Conservation (phyloP, 2,113 vertebrate species). For the Corythornis madagascariensis region DNA sequence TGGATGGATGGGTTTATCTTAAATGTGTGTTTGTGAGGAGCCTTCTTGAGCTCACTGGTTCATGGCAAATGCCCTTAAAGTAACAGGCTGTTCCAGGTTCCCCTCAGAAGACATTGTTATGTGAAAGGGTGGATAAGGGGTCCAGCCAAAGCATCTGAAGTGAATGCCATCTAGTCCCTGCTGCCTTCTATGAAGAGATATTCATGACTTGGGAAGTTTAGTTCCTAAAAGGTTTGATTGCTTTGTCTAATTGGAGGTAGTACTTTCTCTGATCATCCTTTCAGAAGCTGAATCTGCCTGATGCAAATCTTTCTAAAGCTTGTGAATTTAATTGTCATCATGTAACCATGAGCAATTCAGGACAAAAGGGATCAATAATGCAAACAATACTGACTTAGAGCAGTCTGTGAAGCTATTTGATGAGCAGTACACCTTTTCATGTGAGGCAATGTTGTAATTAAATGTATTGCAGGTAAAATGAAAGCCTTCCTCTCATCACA, state of each 20-base stretch:
- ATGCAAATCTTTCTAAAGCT: background rate
- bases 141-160: background rate
- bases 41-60: background rate
- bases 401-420: background rate
- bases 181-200: background rate
- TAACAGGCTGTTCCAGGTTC: background rate
- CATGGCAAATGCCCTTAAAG: background rate
- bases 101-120: background rate
- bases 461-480: conserved; percentile 9
- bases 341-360: background rate
- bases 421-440: background rate
- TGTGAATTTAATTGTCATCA: background rate
- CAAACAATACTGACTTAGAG: background rate
- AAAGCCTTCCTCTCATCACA: conserved; percentile 32
- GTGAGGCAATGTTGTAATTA: conserved; percentile 9
- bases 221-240: conserved; percentile 1
- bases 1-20: background rate
- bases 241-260: background rate
- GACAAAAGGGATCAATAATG: conserved; percentile 12
- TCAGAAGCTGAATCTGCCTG: background rate
- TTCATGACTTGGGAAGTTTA: background rate
- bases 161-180: background rate
- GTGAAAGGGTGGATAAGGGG: background rate
- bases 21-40: background rate
- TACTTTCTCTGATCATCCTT: background rate